Evolutionary conservation across 1,140 invertebrate species (phyloP).

Genomic region (Heliconius hermathena): DNA sequence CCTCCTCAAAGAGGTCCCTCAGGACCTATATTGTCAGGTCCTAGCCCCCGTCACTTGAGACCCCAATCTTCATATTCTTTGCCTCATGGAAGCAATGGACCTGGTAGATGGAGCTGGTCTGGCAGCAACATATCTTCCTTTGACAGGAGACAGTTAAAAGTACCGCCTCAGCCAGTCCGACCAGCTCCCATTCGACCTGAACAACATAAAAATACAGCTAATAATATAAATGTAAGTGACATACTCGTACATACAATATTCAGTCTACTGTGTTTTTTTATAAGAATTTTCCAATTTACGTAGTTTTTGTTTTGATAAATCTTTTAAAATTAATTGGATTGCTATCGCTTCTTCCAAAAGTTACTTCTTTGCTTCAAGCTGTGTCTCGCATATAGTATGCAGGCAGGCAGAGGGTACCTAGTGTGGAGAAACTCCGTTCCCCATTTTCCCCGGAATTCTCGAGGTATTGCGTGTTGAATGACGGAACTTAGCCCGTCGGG

Average conservation of each 20-base stretch:
- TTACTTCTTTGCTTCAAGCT: too few species aligned
- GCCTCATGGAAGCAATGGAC: slow-evolving; percentile 70
- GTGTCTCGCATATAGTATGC: too few species aligned
- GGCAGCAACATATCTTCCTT: slow-evolving; percentile 75
- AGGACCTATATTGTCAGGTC: slow-evolving; percentile 62
- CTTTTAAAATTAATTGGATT: too few species aligned
- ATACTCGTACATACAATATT: not conserved
- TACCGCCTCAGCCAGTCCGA: slow-evolving; percentile 75
- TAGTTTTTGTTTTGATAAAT: not conserved
- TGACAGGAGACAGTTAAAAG: slow-evolving; percentile 72
- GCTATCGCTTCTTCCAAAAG: too few species aligned
- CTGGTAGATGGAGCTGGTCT: slow-evolving; percentile 71
- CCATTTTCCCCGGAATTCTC: too few species aligned
- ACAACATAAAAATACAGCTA: slow-evolving; percentile 57
- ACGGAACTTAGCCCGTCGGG: too few species aligned
- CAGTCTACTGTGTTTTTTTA: not conserved
- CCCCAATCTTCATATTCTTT: slow-evolving; percentile 76
- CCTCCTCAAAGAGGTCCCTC: slow-evolving; percentile 60
- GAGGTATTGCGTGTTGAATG: too few species aligned
- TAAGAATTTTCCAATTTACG: not conserved
- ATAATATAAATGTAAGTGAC: slow-evolving; percentile 73
- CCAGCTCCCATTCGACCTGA: slow-evolving; percentile 72
- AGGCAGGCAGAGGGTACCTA: too few species aligned
- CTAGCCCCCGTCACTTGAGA: slow-evolving; percentile 59
- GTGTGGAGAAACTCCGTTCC: too few species aligned